phyloP scores from a whole-genome alignment of 2,797 vertebrate species.

The Parauchenoglanis ngamensis region DNA sequence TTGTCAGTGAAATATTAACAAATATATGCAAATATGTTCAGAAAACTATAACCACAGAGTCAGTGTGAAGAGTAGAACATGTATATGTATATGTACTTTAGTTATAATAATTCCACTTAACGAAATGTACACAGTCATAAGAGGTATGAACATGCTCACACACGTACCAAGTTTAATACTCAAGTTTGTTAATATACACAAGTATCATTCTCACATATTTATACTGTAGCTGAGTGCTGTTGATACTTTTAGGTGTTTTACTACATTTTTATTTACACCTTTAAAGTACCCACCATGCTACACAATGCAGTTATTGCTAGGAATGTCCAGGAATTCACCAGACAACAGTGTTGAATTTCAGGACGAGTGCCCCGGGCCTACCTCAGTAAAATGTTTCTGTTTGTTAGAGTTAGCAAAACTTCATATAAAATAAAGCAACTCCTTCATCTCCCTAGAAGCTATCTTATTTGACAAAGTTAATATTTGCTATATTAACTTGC shows the following conservation, averaged over 20 bases:
- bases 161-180: too few relatives aligned
- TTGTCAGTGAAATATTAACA: slow-evolving; percentile 11
- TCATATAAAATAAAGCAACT: not conserved
- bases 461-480: not conserved
- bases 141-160: not conserved
- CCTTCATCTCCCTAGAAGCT: not conserved
- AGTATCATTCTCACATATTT: too few relatives aligned
- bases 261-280: not conserved
- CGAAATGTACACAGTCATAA: not conserved
- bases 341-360: not conserved
- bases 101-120: too few relatives aligned
- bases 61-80: not conserved
- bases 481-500: not conserved
- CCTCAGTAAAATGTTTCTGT: not conserved
- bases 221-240: too few relatives aligned
- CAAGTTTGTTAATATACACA: too few relatives aligned
- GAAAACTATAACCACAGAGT: not conserved
- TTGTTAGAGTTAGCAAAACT: not conserved
- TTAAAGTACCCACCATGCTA: not conserved
- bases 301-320: not conserved
- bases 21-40: slow-evolving; percentile 15
- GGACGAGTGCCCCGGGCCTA: too few relatives aligned
- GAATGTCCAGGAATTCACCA: not conserved
- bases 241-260: not conserved
- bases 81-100: too few relatives aligned